phyloP scores from a whole-genome alignment of 92 coral and sea anemone species.

The Actinostola sp. region DNA sequence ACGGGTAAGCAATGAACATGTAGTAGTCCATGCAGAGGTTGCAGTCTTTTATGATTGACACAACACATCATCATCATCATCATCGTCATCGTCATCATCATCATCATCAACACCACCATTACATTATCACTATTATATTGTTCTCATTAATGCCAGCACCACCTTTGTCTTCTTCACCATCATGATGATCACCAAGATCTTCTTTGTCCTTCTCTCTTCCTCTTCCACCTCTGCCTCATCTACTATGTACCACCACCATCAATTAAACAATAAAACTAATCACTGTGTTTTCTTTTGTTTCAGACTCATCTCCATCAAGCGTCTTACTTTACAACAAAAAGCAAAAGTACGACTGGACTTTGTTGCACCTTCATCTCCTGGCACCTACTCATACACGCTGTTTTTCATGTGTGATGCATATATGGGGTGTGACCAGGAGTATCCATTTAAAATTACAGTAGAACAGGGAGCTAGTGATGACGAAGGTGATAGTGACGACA shows the following conservation, averaged over 20 bases:
- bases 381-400: constrained; percentile 84
- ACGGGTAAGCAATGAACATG: constrained; percentile 87
- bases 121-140: no score
- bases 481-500: constrained; percentile 85
- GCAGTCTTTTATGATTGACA: no score
- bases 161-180: no score
- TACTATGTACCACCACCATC: no score
- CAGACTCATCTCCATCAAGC: constrained; percentile 94
- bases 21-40: no score
- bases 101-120: not conserved
- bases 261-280: no score
- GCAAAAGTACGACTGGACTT: constrained; percentile 96
- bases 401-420: constrained; percentile 99
- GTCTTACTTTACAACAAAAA: constrained; percentile 96
- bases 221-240: no score
- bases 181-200: no score
- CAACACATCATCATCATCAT: not conserved
- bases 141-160: no score
- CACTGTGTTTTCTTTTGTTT: not conserved
- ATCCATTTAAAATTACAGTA: constrained; percentile 90
- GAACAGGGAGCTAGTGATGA: constrained; percentile 91
- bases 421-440: constrained; percentile 99
- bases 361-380: constrained; percentile 91
- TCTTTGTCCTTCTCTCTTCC: no score
- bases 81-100: no score